Conservation (phyloP, 2,888 invertebrate species). For the Baronia brevicornis region DNA sequence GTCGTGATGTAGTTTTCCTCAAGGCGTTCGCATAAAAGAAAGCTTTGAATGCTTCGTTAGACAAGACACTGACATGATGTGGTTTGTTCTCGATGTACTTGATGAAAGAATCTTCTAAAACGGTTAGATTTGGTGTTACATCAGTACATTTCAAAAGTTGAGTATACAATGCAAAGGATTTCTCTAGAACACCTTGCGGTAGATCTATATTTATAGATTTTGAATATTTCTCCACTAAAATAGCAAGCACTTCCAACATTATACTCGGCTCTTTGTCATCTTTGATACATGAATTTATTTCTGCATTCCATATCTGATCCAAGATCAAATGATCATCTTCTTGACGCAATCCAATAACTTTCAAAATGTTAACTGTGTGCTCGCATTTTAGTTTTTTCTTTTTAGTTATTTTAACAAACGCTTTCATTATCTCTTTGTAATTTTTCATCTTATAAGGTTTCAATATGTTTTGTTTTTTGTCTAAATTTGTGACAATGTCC, state of each 20-base stretch:
- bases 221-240: constrained; percentile 63
- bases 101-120: constrained; percentile 71
- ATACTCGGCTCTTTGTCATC: constrained; percentile 67
- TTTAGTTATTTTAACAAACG: constrained; percentile 63
- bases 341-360: constrained; percentile 48
- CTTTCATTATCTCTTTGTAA: constrained; percentile 54
- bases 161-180: constrained; percentile 56
- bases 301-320: constrained; percentile 46
- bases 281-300: constrained; percentile 46
- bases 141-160: constrained; percentile 55
- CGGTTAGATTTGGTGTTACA: constrained; percentile 58
- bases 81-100: constrained; percentile 78
- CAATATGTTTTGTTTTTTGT: constrained; percentile 47
- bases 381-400: constrained; percentile 44
- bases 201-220: constrained; percentile 39
- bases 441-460: constrained; percentile 74
- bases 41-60: constrained; percentile 68
- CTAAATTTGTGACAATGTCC: constrained; percentile 45
- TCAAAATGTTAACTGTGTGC: constrained; percentile 55
- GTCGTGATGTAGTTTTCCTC: constrained; percentile 73
- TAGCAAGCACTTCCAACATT: constrained; percentile 65
- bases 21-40: constrained; percentile 68
- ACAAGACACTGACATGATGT: constrained; percentile 67
- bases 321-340: constrained; percentile 62
- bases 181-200: constrained; percentile 45